Evolutionary conservation across 1,140 invertebrate species (phyloP), one percentile per base, ranked within the genome.

Genomic region (Lepidurus apus): DNA sequence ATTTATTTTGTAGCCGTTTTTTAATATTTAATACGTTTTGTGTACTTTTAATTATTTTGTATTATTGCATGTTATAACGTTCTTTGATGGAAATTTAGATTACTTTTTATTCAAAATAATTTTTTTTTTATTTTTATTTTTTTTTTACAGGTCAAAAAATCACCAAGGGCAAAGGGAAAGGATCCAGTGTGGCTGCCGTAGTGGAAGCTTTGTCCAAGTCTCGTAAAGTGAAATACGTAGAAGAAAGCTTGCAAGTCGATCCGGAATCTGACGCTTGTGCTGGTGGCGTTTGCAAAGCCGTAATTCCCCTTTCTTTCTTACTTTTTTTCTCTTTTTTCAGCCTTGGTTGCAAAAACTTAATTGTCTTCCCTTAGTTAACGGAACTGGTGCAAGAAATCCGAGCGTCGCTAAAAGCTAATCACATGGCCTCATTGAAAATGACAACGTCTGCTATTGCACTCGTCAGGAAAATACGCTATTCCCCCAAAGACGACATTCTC

Each of bases 401-500:
- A 53, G 86, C 87, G 11, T 82, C 85, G 1, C 81, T 91, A 13
- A 86, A 87, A 74, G 81, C 81, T n/a, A 85, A 87, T 53, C 83
- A 88, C 44, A 82, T 93, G 9, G 92, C 91, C 7, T 89, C 88
- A 9, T 84, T 87, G 2, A 89, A 88, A 79, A 88, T 91, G 8
- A 90, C 92, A 1, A 85, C 87, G 65, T 87, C 88, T 1, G 91
- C 91, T 81, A 83, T 90, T 1, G 88, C 90, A 82, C 83, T 92
- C 4, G 80, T 92, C n/a, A 87, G 87, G 7, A 82, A 87, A 65
- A 88, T 90, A 11, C 86, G 89, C 80, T 84, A 87, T 75, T 85
- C 91, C 0, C 86, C 85, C 4, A 84, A 86, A 43, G 87, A 89
- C 9, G 89, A 92, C 65, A 87, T 93, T 43, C 77, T 85, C 1